Percentiles rank a stretch among this genome's conserved stretches.
phyloP scores from a whole-genome alignment of 2,113 vertebrate genomes.

The Pseudopipra pipra region DNA sequence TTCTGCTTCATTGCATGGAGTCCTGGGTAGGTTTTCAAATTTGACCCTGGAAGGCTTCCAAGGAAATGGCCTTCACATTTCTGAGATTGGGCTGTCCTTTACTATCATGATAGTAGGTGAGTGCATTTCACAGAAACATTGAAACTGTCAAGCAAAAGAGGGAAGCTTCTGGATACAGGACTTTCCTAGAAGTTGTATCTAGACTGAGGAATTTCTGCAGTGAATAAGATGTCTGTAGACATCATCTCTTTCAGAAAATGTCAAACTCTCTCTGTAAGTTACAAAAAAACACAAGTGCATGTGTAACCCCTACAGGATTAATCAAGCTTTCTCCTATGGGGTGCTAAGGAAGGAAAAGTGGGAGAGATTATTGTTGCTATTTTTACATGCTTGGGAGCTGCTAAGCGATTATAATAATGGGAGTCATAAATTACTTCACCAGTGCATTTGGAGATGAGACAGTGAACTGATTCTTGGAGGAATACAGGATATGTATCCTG shows the following conservation, averaged over 20 bases:
- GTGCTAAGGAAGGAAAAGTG: conserved; percentile 30
- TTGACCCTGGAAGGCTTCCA: not conserved
- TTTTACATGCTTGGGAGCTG: conserved; percentile 55
- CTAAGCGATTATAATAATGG: conserved; percentile 42
- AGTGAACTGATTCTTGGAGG: conserved; percentile 17
- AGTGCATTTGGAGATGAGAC: conserved; percentile 43
- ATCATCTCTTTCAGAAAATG: not conserved
- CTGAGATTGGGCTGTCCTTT: not conserved
- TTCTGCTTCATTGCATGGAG: not conserved
- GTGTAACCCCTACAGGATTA: conserved; percentile 28
- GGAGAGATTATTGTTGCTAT: conserved; percentile 57
- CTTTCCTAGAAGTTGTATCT: not conserved
- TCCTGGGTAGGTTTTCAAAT: not conserved
- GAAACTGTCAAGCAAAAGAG: not conserved
- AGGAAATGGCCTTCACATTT: not conserved
- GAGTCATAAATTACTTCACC: conserved; percentile 47
- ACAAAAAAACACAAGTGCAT: not conserved
- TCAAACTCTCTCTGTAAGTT: not conserved
- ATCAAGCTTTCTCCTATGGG: conserved; percentile 13
- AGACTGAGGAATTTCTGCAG: not conserved
- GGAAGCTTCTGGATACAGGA: not conserved
- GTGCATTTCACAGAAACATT: not conserved
- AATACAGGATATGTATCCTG: not conserved
- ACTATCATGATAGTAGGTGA: accelerated
- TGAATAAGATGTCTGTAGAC: conserved; percentile 1